phyloP scores from a whole-genome alignment of 23 tunicate genomes.

The Ciona savignyi region DNA sequence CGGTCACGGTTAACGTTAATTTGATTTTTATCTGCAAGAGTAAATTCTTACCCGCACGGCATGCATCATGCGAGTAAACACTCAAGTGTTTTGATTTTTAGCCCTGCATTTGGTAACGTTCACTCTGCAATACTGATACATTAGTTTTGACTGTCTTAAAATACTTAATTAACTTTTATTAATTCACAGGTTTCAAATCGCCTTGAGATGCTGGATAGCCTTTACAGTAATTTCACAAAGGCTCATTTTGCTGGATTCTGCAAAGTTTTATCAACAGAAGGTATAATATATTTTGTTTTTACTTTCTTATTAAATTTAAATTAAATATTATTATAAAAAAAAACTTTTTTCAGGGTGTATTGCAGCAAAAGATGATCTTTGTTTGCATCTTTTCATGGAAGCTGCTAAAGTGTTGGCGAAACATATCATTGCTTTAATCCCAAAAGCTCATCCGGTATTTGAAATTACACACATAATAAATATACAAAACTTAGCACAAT shows the following conservation, averaged over 20 bases:
- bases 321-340: too few relatives aligned
- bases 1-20: too few relatives aligned
- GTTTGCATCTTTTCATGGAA: constrained; percentile 36
- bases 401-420: constrained; percentile 70
- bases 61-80: too few relatives aligned
- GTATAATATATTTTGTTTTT: constrained; percentile 1
- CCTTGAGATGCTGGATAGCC: constrained; percentile 39
- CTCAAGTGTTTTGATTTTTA: too few relatives aligned
- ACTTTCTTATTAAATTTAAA: background rate
- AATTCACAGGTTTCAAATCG: constrained; percentile 35
- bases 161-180: too few relatives aligned
- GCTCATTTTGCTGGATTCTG: constrained; percentile 78
- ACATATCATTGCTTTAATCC: constrained; percentile 63
- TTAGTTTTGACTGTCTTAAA: too few relatives aligned
- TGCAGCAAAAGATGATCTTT: constrained; percentile 27
- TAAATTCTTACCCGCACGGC: too few relatives aligned
- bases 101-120: too few relatives aligned
- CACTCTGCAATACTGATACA: too few relatives aligned
- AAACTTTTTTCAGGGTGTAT: background rate
- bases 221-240: constrained; percentile 68
- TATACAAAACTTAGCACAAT: background rate
- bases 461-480: background rate
- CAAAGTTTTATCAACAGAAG: constrained; percentile 55
- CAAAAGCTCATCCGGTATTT: constrained; percentile 16
- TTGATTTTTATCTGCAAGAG: too few relatives aligned